These are phyloP conservation scores for Heliconius hewitsoni DNA, from an alignment of 1,140 invertebrate species.

Conservation along the genomic window DNA sequence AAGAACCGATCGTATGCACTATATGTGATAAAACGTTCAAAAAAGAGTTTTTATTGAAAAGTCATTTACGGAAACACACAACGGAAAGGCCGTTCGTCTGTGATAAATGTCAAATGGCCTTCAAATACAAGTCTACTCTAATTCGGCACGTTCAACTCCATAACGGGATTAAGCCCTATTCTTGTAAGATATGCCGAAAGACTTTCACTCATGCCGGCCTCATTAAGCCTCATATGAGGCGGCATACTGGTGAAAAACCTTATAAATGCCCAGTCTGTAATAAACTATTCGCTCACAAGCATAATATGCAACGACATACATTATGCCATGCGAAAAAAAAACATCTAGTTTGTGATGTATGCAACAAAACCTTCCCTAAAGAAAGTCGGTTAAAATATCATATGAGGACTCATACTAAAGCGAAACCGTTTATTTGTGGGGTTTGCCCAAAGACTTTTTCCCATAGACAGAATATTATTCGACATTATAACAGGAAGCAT, in stretches of 20 bases:
- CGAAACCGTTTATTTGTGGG: slow-evolving; percentile 93
- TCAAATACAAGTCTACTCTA: slow-evolving; percentile 63
- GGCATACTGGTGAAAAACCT: slow-evolving; percentile 93
- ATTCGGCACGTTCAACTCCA: slow-evolving; percentile 57
- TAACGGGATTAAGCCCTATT: slow-evolving; percentile 77
- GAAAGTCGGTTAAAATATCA: slow-evolving; percentile 92
- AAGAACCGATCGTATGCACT: slow-evolving; percentile 44
- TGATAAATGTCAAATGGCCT: slow-evolving; percentile 53
- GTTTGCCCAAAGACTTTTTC: slow-evolving; percentile 96
- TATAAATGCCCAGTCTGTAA: slow-evolving; percentile 91
- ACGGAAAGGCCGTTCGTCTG: slow-evolving; percentile 55
- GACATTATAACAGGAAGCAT: slow-evolving; percentile 62
- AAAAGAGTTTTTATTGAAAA: slow-evolving; percentile 52
- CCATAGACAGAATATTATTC: slow-evolving; percentile 81
- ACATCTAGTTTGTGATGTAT: slow-evolving; percentile 91
- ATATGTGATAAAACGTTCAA: slow-evolving; percentile 58
- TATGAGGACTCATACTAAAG: slow-evolving; percentile 89
- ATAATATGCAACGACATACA: slow-evolving; percentile 90
- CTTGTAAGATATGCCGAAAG: slow-evolving; percentile 87
- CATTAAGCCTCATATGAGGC: slow-evolving; percentile 89
- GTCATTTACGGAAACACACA: slow-evolving; percentile 54
- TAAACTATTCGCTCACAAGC: slow-evolving; percentile 92
- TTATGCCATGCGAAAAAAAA: slow-evolving; percentile 90
- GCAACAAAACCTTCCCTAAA: slow-evolving; percentile 88
- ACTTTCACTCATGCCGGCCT: slow-evolving; percentile 88